Evolutionary conservation across 2,797 vertebrate species (phyloP).

Genomic region (Sandelia bainsii): DNA sequence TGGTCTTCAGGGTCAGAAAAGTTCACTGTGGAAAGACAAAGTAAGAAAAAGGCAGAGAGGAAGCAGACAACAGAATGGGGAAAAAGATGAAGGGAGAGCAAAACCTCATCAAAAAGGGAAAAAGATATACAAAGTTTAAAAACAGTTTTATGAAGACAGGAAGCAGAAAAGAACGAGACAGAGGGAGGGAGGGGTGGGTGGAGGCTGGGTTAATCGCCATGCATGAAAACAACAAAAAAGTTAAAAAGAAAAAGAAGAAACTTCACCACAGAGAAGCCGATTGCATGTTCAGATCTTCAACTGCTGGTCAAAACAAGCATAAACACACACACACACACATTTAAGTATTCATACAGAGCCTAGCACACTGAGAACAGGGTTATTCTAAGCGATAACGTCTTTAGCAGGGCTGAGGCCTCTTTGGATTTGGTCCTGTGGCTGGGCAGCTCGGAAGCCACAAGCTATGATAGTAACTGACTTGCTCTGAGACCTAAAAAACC

Average conservation of each 20-base stretch:
- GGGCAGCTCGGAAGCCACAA: slow-evolving; percentile 52
- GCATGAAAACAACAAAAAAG: slow-evolving; percentile 69
- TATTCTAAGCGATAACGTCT: slow-evolving; percentile 82
- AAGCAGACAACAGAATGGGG: slow-evolving; percentile 51
- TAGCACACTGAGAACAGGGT: slow-evolving; percentile 47
- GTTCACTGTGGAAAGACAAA: slow-evolving; percentile 58
- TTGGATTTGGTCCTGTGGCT: slow-evolving; percentile 51
- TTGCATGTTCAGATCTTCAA: slow-evolving; percentile 76
- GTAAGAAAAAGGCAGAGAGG: slow-evolving; percentile 29
- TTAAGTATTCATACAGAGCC: slow-evolving; percentile 31
- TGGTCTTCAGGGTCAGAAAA: slow-evolving; percentile 54
- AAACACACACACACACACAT: slow-evolving; percentile 41
- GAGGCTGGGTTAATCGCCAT: slow-evolving; percentile 59
- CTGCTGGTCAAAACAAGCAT: slow-evolving; percentile 71
- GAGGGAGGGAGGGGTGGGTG: slow-evolving; percentile 53
- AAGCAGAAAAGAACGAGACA: slow-evolving; percentile 64
- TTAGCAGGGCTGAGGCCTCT: slow-evolving; percentile 68
- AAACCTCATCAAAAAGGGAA: slow-evolving; percentile 76
- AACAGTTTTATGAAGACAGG: slow-evolving; percentile 78
- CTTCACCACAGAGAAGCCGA: slow-evolving; percentile 70
- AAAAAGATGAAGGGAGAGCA: slow-evolving; percentile 41
- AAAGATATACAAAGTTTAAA: slow-evolving; percentile 74
- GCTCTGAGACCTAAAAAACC: slow-evolving; percentile 34
- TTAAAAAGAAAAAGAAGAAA: slow-evolving; percentile 53
- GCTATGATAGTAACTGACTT: slow-evolving; percentile 46